Base-by-base conservation (phyloP, 2,113 vertebrate genomes). In the Rhinogobius similis region DNA sequence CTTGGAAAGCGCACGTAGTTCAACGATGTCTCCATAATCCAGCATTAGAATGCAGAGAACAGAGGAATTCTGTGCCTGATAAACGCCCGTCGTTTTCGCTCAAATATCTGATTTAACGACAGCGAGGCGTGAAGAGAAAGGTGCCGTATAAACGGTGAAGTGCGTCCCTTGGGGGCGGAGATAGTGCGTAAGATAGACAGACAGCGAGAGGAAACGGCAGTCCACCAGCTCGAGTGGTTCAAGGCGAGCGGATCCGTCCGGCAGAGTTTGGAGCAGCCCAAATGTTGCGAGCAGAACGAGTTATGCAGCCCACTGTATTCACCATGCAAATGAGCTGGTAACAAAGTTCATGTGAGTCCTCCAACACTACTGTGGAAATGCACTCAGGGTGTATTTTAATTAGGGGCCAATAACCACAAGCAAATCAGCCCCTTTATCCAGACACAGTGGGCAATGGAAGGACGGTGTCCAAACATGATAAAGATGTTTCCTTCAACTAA, bases 101-200 rank as follows among this genome's bases (percentile, higher is more conserved):
- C 81, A 53, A 75, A 58, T 58, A 76, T 76, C 16, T 56, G 70
- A 73, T 73, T 79, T 59, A 72, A 65, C 65, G 20, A 66, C 73
- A 36, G 72, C 21, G 78, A 52, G 56, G 72, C 21, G 78, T 56
- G 62, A 20, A 62, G 66, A 73, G 67, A 29, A 56, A 44, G 85
- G 72, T 75, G 85, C 70, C 79, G 67, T 65, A 71, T 68, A 43
- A 77, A 64, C 27, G 79, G 62, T 66, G 78, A 75, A 81, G 83
- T 70, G 69, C 82, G 70, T 91, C 88, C 75, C 84, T 43, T 1
- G 77, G 58, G 86, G 90, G 88, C 82, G 90, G 90, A 87, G 88
- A 90, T 81, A 73, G 70, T 16, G 74, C 75, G 73, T 46, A 44
- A 84, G 86, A 86, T 77, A 80, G 82, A 75, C 73, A 70, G 69